These are phyloP conservation scores for Sorex fumeus DNA, from an alignment of 2,113 vertebrate species.

Conservation along the genomic window DNA sequence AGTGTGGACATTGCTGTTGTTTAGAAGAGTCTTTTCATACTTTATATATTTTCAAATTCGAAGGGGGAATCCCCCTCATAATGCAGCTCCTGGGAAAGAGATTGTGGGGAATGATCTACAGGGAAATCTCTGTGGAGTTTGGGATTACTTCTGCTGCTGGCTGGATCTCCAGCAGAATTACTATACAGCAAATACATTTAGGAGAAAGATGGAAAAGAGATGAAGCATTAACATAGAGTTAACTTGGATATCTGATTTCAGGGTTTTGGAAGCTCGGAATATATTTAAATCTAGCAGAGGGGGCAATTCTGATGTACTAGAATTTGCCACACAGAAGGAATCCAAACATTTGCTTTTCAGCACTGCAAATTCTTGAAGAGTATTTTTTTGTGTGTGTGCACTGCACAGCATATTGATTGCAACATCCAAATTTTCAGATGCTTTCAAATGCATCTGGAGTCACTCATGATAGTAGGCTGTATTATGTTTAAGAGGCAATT, in stretches of 20 bases:
- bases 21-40: neutral
- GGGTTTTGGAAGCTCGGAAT: neutral
- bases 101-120: neutral
- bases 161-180: neutral
- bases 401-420: neutral
- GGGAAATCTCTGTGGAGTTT: neutral
- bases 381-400: neutral
- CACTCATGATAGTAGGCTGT: neutral
- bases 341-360: neutral
- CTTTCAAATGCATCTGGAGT: constrained; percentile 14
- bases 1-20: neutral
- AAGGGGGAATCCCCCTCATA: neutral
- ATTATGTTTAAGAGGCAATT: constrained; percentile 8
- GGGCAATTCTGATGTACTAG: neutral
- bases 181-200: neutral
- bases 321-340: neutral
- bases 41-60: constrained; percentile 30
- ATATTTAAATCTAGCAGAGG: neutral
- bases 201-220: neutral
- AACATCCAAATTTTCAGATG: neutral
- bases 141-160: neutral
- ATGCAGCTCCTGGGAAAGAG: neutral
- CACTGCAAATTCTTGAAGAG: neutral
- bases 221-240: neutral
- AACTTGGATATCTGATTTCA: neutral